A percentile compares a stretch with the other conserved stretches of the same genome.
These are phyloP conservation scores for Oligia fasciuncula DNA, from an alignment of 2,888 invertebrate genomes.

Conservation along the genomic window DNA sequence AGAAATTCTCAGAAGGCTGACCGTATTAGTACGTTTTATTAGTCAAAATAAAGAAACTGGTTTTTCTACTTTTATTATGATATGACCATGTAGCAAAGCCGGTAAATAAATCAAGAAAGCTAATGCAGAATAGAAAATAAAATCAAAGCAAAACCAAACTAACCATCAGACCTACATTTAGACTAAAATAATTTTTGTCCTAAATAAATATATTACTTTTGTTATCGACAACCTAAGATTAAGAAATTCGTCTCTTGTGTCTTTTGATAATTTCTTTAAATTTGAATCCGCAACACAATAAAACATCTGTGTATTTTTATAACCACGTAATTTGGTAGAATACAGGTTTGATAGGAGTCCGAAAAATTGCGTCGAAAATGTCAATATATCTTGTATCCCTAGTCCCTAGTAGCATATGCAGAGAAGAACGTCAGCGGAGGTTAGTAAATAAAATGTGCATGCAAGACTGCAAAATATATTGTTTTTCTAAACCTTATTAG, in stretches of 20 bases:
- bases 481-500: background rate
- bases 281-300: background rate
- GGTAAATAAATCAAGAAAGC: background rate
- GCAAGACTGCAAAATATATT: constrained; percentile 1
- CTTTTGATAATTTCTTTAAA: background rate
- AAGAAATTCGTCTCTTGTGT: constrained; percentile 5
- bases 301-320: background rate
- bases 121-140: background rate
- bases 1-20: constrained; percentile 10
- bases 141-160: background rate
- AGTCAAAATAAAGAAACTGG: background rate
- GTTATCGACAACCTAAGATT: background rate
- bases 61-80: background rate
- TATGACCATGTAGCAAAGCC: background rate
- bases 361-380: background rate
- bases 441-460: constrained; percentile 12
- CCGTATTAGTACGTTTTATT: background rate
- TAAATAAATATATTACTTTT: background rate
- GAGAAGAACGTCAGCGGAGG: background rate
- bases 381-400: background rate
- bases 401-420: background rate
- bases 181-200: background rate
- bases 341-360: background rate
- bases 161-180: background rate
- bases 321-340: background rate